phyloP scores from a whole-genome alignment of 2,888 invertebrate genomes.

The Drosophila kanekoi region DNA sequence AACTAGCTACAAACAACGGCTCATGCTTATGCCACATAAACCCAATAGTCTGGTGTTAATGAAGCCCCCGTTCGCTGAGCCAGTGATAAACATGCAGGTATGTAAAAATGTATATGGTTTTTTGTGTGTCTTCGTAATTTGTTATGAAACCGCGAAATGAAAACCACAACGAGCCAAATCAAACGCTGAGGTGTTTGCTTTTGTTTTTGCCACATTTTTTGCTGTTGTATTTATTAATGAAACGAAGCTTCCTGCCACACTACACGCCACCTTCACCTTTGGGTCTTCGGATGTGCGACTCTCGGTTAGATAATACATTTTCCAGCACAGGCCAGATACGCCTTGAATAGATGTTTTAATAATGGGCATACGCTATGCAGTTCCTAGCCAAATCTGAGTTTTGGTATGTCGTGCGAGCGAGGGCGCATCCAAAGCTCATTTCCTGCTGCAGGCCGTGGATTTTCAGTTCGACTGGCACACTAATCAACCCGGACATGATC shows the following conservation, averaged over 20 bases:
- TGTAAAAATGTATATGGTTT: slow-evolving; percentile 34
- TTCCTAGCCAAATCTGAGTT: slow-evolving; percentile 18
- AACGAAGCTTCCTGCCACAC: slow-evolving; percentile 58
- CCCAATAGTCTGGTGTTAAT: slow-evolving; percentile 41
- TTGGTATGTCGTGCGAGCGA: slow-evolving; percentile 5
- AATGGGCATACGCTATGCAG: slow-evolving; percentile 2
- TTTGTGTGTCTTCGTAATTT: slow-evolving; percentile 53
- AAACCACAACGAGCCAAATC: slow-evolving; percentile 45
- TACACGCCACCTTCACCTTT: slow-evolving; percentile 66
- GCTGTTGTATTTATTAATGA: slow-evolving; percentile 58
- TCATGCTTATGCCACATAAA: slow-evolving; percentile 16
- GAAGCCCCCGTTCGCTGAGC: slow-evolving; percentile 19
- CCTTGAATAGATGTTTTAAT: background rate
- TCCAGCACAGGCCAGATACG: background rate
- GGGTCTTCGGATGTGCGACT: slow-evolving; percentile 38
- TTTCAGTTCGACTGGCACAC: background rate
- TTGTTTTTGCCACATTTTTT: slow-evolving; percentile 29
- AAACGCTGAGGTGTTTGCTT: slow-evolving; percentile 39
- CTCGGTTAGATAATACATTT: slow-evolving; percentile 47
- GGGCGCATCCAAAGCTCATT: slow-evolving; percentile 1
- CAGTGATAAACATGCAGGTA: background rate
- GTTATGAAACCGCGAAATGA: slow-evolving; percentile 60
- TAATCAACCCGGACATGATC: slow-evolving; percentile 15
- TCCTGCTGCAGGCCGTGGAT: slow-evolving; percentile 14
- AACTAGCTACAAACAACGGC: slow-evolving; percentile 26